Evolutionary conservation across 2,797 vertebrate species (phyloP), one percentile per base, ranked within the genome.

Genomic region (Darevskia nairensis): DNA sequence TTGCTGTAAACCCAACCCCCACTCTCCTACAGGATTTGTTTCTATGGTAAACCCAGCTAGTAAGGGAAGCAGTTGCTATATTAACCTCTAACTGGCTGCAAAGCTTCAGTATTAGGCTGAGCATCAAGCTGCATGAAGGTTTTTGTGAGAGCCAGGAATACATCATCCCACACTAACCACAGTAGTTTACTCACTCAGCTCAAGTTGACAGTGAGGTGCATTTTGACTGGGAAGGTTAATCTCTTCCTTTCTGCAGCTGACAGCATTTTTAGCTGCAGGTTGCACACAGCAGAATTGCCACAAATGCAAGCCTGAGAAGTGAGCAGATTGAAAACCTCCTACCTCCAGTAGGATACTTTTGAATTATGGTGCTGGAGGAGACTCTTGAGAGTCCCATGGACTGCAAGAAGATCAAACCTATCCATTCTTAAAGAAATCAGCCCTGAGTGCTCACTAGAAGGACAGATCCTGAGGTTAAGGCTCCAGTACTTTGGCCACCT

Each of bases 101-200:
- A 80, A 89, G n/a, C n/a, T 74, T 69, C 8, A 32, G 68, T 39
- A 27, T 77, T 23, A 41, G 64, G 27, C 13, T 46, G 29, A 46
- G 4, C 35, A 29, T 59, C 72, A 46, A 88, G 4, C 25, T 39
- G 59, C 29, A 61, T 21, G 10, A 80, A 66, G 80, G 82, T 61
- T 79, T 84, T 68, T 61, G 50, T 23, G 39, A 32, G 66, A 72
- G 55, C 66, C 82, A 85, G n/a, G 55, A 46, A 85, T 46, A 15
- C 25, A 50, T n/a, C 55, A 55, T 39, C 68, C 78, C 82, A 89
- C 77, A 89, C 41, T 66, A 85, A 84, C 82, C 82, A 74, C 82
- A 74, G n/a, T n/a, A 13, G 44, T 64, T 72, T n/a, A 50, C 68
- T 80, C 13, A 46, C 39, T 61, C 68, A 71, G 32, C 66, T 41